Evolutionary conservation across 1,140 invertebrate genomes (phyloP).

Genomic region (Hesperophylax magnus): DNA sequence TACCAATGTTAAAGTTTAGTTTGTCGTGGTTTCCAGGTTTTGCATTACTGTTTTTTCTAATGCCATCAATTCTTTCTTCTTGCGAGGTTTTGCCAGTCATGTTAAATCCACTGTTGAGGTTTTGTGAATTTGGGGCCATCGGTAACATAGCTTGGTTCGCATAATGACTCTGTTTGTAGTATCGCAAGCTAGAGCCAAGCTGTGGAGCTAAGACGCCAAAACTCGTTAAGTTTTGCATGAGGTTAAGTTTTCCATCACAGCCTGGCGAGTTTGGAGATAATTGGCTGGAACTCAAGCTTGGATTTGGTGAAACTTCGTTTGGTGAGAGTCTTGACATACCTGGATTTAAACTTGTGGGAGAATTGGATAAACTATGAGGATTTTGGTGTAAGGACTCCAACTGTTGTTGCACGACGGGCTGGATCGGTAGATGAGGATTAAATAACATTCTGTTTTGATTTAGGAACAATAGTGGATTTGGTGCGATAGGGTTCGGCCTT

Average conservation of each 20-base stretch:
- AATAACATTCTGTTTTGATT: slow-evolving; percentile 68
- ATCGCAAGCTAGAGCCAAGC: slow-evolving; percentile 40
- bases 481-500: slow-evolving; percentile 67
- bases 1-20: slow-evolving; percentile 24
- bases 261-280: slow-evolving; percentile 48
- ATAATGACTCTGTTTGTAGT: slow-evolving; percentile 52
- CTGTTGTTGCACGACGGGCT: slow-evolving; percentile 45
- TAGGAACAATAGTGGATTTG: slow-evolving; percentile 69
- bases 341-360: slow-evolving; percentile 49
- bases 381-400: slow-evolving; percentile 48
- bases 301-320: slow-evolving; percentile 53
- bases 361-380: slow-evolving; percentile 54
- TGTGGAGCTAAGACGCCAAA: slow-evolving; percentile 52
- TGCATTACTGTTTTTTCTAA: slow-evolving; percentile 21
- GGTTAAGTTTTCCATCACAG: slow-evolving; percentile 50
- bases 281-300: slow-evolving; percentile 36
- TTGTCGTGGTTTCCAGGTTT: slow-evolving; percentile 47
- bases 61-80: slow-evolving; percentile 42
- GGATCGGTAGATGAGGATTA: slow-evolving; percentile 58
- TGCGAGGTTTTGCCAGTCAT: slow-evolving; percentile 21
- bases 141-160: slow-evolving; percentile 41
- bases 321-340: slow-evolving; percentile 51
- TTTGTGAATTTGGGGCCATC: slow-evolving; percentile 41
- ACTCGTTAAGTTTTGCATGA: slow-evolving; percentile 51
- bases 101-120: slow-evolving; percentile 37